Percentiles rank a stretch among this genome's conserved stretches.
Conservation (phyloP, 2,888 invertebrate genomes). For the Drosophila austrosaltans region DNA sequence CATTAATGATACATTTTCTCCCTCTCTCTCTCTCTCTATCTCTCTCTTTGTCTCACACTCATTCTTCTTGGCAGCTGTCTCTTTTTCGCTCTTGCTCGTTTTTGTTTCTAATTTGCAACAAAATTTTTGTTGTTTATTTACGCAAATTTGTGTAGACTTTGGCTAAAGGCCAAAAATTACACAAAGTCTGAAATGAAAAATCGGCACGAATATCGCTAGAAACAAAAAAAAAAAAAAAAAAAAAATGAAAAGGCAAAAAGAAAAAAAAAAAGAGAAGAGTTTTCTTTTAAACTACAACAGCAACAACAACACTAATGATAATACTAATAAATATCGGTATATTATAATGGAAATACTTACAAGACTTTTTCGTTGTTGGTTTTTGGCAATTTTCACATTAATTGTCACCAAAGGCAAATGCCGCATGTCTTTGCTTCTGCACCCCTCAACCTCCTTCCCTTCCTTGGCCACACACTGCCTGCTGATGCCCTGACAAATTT, state of each 20-base stretch:
- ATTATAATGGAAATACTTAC: conserved; percentile 51
- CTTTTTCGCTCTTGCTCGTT: conserved; percentile 33
- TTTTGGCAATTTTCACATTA: conserved; percentile 42
- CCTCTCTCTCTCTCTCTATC: not conserved
- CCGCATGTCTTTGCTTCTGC: not conserved
- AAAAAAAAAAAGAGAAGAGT: conserved; percentile 12
- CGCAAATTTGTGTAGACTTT: conserved; percentile 78
- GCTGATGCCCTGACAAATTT: conserved; percentile 8
- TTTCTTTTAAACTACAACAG: not conserved
- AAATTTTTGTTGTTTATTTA: conserved; percentile 74
- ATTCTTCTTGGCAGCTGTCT: not conserved
- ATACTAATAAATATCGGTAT: conserved; percentile 17
- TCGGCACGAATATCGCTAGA: conserved; percentile 29
- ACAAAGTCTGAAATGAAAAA: conserved; percentile 53
- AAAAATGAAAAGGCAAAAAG: conserved; percentile 4
- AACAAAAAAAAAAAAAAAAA: conserved; percentile 6
- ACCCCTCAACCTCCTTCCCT: not conserved
- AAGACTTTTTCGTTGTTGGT: conserved; percentile 39
- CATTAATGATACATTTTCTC: conserved; percentile 1
- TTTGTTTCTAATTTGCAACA: conserved; percentile 65
- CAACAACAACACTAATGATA: conserved; percentile 18
- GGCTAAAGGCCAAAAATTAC: conserved; percentile 66
- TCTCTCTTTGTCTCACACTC: not conserved
- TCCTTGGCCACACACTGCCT: not conserved
- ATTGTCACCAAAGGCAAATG: conserved; percentile 19